Conservation (phyloP, 2,797 vertebrate species). For the Pyrocephalus nanus region DNA sequence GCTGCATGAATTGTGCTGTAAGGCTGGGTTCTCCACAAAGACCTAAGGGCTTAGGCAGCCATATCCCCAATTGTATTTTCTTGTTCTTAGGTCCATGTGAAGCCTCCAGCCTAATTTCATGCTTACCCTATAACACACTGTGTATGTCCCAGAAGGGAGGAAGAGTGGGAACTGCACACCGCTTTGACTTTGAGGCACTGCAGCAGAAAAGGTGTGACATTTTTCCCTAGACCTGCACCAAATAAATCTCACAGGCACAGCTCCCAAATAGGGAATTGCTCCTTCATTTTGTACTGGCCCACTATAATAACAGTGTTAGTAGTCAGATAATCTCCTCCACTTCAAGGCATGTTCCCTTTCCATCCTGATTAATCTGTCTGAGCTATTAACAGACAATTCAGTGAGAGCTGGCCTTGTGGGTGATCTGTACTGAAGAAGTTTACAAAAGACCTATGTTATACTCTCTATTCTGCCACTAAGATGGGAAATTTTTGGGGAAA, state of each 20-base stretch:
- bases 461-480: background rate
- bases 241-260: background rate
- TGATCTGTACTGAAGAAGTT: background rate
- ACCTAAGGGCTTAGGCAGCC: conserved; percentile 67
- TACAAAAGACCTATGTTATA: background rate
- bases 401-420: background rate
- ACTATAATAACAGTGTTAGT: background rate
- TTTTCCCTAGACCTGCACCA: background rate
- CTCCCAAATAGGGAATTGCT: background rate
- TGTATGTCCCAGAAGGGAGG: background rate
- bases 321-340: background rate
- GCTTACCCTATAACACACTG: background rate
- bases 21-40: conserved; percentile 43
- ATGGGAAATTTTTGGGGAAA: background rate
- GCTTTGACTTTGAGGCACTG: background rate
- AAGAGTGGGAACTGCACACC: background rate
- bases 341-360: background rate
- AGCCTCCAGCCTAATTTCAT: conserved; percentile 38
- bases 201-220: background rate
- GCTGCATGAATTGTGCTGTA: conserved; percentile 58
- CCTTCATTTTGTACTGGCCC: background rate
- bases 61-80: conserved; percentile 61
- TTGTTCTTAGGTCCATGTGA: conserved; percentile 57
- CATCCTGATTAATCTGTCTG: background rate
- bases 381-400: background rate